Evolutionary conservation across 2,888 invertebrate genomes (phyloP).

Genomic region (Tinea semifulvella): DNA sequence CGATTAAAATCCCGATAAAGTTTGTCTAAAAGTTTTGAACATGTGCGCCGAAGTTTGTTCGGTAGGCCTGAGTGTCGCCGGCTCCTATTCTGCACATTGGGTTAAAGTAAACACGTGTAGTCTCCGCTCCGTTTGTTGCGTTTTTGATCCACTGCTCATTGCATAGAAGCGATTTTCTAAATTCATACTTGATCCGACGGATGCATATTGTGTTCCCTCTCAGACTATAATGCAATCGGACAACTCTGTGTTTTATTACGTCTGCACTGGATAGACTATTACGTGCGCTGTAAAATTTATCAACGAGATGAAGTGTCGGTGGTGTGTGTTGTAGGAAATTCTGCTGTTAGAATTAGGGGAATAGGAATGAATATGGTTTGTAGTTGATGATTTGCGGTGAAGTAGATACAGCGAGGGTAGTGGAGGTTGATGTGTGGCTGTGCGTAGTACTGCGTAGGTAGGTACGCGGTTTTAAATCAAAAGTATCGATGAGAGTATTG

Average conservation of each 20-base stretch:
- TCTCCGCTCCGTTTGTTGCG: slow-evolving; percentile 32
- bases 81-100: slow-evolving; percentile 43
- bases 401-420: slow-evolving; percentile 35
- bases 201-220: slow-evolving; percentile 47
- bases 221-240: slow-evolving; percentile 22
- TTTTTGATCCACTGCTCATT: slow-evolving; percentile 43
- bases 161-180: slow-evolving; percentile 59
- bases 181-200: slow-evolving; percentile 44
- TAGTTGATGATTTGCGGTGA: slow-evolving; percentile 24
- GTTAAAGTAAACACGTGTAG: slow-evolving; percentile 56
- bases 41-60: slow-evolving; percentile 32
- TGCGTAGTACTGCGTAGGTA: too few relatives aligned
- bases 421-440: slow-evolving; percentile 48
- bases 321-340: too few relatives aligned
- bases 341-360: background rate
- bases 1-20: slow-evolving; percentile 6
- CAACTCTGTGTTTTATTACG: slow-evolving; percentile 42
- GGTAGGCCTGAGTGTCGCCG: slow-evolving; percentile 25
- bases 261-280: background rate
- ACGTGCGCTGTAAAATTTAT: slow-evolving; percentile 21
- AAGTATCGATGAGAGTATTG: too few relatives aligned
- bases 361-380: slow-evolving; percentile 23
- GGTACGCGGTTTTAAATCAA: too few relatives aligned
- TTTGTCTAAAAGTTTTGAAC: slow-evolving; percentile 38
- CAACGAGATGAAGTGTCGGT: slow-evolving; percentile 35